Evolutionary conservation across 37 sponge, comb jelly and placozoan species (phyloP).

Genomic region (Bolinopsis microptera): DNA sequence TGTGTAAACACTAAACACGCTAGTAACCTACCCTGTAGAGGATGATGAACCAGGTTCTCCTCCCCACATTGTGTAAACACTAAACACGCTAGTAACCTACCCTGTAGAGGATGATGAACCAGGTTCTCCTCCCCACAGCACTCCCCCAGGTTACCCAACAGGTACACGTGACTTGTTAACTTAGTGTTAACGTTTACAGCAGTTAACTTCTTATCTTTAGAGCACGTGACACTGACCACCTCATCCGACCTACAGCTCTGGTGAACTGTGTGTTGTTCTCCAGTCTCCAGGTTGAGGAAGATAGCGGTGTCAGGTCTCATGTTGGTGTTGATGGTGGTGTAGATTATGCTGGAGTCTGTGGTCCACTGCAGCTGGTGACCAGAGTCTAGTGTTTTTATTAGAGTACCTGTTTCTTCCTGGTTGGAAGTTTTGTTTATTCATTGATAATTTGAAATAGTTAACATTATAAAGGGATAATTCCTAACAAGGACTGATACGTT

Average conservation of each 20-base stretch:
- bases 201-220: constrained; percentile 8
- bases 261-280: background rate
- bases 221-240: constrained; percentile 12
- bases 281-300: background rate
- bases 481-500: background rate
- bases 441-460: background rate
- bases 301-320: constrained; percentile 28
- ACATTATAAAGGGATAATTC: background rate
- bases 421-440: background rate
- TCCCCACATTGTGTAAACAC: too few relatives aligned
- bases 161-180: constrained; percentile 5
- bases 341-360: background rate
- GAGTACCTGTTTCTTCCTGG: background rate
- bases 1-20: too few relatives aligned
- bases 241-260: background rate
- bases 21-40: too few relatives aligned
- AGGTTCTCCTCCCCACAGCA: background rate
- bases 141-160: background rate
- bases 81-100: too few relatives aligned
- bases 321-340: background rate
- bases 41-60: too few relatives aligned
- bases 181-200: constrained; percentile 28
- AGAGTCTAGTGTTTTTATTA: background rate
- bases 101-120: background rate
- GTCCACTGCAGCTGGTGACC: constrained; percentile 39